A percentile compares a stretch with the other conserved stretches of the same genome.
phyloP scores from a whole-genome alignment of 2,113 vertebrate species.

The Poecile atricapillus region DNA sequence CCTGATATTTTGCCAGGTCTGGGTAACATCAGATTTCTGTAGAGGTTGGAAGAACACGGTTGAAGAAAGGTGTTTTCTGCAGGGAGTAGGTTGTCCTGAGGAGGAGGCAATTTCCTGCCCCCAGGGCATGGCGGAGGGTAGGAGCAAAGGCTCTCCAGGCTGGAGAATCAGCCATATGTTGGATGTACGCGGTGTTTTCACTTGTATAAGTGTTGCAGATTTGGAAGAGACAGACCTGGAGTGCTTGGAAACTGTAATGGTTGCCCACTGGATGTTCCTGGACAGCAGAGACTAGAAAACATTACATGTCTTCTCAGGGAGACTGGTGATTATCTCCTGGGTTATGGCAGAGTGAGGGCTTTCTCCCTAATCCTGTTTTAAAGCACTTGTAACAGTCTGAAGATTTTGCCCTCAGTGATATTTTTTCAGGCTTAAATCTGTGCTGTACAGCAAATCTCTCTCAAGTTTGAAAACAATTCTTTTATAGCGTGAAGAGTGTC shows the following conservation, averaged over 20 bases:
- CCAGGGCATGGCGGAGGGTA: background rate
- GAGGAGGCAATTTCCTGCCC: background rate
- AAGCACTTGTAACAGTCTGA: constrained; percentile 16
- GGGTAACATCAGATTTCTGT: background rate
- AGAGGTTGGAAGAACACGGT: accelerated
- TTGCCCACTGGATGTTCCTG: background rate
- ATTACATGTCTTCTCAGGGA: background rate
- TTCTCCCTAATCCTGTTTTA: constrained; percentile 30
- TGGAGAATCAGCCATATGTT: background rate
- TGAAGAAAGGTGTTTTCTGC: background rate
- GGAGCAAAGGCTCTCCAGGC: background rate
- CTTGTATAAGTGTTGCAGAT: background rate
- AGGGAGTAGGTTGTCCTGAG: background rate
- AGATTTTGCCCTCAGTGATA: constrained; percentile 8
- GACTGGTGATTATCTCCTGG: background rate
- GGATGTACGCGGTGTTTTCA: background rate
- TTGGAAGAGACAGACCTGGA: background rate
- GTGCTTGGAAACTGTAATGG: background rate
- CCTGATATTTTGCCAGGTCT: background rate
- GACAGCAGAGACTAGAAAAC: background rate
- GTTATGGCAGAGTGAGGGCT: background rate
- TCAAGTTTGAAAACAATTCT: constrained; percentile 28
- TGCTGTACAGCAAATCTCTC: constrained; percentile 18
- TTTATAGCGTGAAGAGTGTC: background rate
- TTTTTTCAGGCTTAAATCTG: constrained; percentile 30